These are phyloP conservation scores for Regulus satrapa DNA, from an alignment of 2,113 vertebrate species.

Conservation along the genomic window DNA sequence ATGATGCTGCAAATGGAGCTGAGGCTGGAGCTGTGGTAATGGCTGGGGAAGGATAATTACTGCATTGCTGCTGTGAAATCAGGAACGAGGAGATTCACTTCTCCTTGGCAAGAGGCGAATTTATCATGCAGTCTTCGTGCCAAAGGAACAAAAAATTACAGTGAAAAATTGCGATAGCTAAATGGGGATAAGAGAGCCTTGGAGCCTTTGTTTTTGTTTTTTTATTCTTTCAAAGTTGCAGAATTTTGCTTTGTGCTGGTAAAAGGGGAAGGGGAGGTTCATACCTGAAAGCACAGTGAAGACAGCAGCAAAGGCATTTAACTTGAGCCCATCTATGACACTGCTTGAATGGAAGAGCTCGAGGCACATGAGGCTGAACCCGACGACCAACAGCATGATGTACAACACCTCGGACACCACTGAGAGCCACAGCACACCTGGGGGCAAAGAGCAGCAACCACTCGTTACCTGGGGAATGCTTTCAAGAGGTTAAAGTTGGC, in stretches of 20 bases:
- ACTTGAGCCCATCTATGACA: constrained; percentile 94
- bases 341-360: constrained; percentile 96
- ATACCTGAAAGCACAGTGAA: constrained; percentile 97
- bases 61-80: neutral
- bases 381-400: constrained; percentile 92
- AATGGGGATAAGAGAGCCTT: neutral
- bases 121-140: neutral
- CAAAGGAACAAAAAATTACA: neutral
- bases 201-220: neutral
- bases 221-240: neutral
- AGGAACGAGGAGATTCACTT: neutral
- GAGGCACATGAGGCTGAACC: constrained; percentile 97
- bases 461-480: neutral
- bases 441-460: neutral
- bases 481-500: neutral
- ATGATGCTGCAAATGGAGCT: neutral
- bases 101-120: neutral
- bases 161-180: neutral
- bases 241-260: neutral
- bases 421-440: constrained; percentile 95
- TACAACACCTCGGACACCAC: constrained; percentile 95
- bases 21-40: neutral
- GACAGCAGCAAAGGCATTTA: constrained; percentile 96
- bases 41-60: neutral
- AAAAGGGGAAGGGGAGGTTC: neutral